phyloP scores from a whole-genome alignment of 2,113 vertebrate species.

The Probosciger aterrimus region DNA sequence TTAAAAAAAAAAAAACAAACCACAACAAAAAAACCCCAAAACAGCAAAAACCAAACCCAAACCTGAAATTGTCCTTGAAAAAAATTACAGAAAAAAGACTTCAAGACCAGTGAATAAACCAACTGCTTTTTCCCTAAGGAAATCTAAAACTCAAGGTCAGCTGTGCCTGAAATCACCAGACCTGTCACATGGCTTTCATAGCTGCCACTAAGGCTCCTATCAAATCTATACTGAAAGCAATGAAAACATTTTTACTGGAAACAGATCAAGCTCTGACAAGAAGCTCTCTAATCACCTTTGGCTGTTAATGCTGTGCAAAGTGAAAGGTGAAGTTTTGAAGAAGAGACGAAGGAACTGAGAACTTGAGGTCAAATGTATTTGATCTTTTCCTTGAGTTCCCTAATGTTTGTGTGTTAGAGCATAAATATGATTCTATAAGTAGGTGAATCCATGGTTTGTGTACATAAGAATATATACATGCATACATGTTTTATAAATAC shows the following conservation, averaged over 20 bases:
- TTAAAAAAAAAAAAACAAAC: neutral
- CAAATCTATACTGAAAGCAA: neutral
- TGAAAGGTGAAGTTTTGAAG: neutral
- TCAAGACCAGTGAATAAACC: neutral
- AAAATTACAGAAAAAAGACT: conserved; percentile 15
- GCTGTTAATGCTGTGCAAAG: neutral
- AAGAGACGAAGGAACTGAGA: neutral
- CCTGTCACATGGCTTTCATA: conserved; percentile 3
- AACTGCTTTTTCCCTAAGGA: neutral
- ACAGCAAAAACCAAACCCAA: rapidly evolving
- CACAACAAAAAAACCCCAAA: neutral
- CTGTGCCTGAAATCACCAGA: neutral
- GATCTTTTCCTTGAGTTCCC: neutral
- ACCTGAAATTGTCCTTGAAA: neutral
- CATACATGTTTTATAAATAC: neutral
- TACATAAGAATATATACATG: neutral
- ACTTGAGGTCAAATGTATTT: neutral
- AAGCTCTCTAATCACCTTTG: neutral
- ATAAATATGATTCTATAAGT: neutral
- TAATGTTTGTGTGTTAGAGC: neutral
- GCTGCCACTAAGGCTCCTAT: neutral
- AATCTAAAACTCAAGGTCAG: conserved; percentile 39
- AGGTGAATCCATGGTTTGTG: neutral
- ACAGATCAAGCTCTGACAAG: neutral
- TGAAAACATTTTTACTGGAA: conserved; percentile 28